Conservation (phyloP, 1,140 invertebrate species). For the Trigoniulus corallinus region DNA sequence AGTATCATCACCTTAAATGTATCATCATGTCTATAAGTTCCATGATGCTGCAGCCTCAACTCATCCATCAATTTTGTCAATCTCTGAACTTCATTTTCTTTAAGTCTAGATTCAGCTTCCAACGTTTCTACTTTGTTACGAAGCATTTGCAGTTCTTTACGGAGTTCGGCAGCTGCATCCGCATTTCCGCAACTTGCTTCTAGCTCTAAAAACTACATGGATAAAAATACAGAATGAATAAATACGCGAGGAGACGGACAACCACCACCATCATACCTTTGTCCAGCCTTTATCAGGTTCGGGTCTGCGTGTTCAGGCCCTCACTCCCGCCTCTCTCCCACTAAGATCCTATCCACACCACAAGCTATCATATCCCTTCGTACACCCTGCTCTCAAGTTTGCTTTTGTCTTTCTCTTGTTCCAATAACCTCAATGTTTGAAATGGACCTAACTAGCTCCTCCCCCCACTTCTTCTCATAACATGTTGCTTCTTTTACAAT, state of each 20-base stretch:
- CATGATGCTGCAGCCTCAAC: not conserved
- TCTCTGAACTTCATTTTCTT: slow-evolving; percentile 50
- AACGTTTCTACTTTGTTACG: slow-evolving; percentile 54
- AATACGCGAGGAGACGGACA: too few species aligned
- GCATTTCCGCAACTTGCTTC: slow-evolving; percentile 46
- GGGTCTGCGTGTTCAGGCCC: not conserved
- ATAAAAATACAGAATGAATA: not conserved
- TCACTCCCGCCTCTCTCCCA: too few species aligned
- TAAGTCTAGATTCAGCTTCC: slow-evolving; percentile 49
- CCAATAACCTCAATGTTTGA: too few species aligned
- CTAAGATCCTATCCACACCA: too few species aligned
- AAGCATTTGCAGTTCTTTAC: slow-evolving; percentile 42
- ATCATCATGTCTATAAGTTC: not conserved
- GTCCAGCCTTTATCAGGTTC: not conserved
- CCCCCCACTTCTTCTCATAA: too few species aligned
- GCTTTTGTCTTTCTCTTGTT: too few species aligned
- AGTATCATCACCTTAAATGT: not conserved
- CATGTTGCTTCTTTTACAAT: too few species aligned
- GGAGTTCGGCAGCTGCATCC: slow-evolving; percentile 31
- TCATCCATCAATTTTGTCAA: slow-evolving; percentile 11
- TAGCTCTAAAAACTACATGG: slow-evolving; percentile 38
- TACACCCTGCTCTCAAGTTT: too few species aligned
- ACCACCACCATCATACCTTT: not conserved
- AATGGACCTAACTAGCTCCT: too few species aligned
- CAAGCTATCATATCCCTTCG: too few species aligned